Base-by-base conservation (phyloP, 2,888 invertebrate species). In the Dusona sp. region DNA sequence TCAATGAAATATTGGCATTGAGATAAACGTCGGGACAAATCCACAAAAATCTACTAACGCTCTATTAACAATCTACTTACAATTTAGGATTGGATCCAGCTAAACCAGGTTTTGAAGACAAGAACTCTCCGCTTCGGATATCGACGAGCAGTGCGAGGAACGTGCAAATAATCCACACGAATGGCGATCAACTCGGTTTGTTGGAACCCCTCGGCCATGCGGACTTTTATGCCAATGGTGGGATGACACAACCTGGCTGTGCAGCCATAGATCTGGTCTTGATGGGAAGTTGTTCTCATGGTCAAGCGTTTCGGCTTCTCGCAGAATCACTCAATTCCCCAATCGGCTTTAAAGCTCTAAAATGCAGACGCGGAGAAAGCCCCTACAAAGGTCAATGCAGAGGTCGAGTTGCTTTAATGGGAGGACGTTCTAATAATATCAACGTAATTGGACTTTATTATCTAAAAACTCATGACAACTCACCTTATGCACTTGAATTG, bases 191-290 rank as follows among this genome's bases (percentile, higher is more conserved):
- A 19, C 25, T 89, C 9, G 90, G 90, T 13, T 51, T 83, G 19
- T 36, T 33, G n/a, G 19, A 25, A 1, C 68, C 84, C 7, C 25
- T 88, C 8, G 90, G 90, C 6, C 78, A 89, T 38, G 68, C 74
- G 9, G 90, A 91, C n/a, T 90, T 88, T 81, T 90, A 88, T 74
- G 88, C 87, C 13, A 90, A 90, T 48, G 89, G 89, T 19, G 89
- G 90, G 3, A 42, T 38, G 8, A 7, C n/a, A 0, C 90, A 91
- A 68, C 48, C 83, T 1, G 90, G 90, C 19, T 91, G 91, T 57
- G 1, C 3, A 0, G 7, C 11, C 13, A 3, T 25, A 11, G 68
- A 70, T 45, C 0, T 2, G 2, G 2, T 25, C 6, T 19, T 42
- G 3, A 8, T 8, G 13, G 68, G 68, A 13, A 7, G 16, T 1